Percentiles rank a stretch among this genome's conserved stretches.
These are phyloP conservation scores for Clinocottus analis DNA, from an alignment of 2,113 vertebrate genomes.

Conservation along the genomic window DNA sequence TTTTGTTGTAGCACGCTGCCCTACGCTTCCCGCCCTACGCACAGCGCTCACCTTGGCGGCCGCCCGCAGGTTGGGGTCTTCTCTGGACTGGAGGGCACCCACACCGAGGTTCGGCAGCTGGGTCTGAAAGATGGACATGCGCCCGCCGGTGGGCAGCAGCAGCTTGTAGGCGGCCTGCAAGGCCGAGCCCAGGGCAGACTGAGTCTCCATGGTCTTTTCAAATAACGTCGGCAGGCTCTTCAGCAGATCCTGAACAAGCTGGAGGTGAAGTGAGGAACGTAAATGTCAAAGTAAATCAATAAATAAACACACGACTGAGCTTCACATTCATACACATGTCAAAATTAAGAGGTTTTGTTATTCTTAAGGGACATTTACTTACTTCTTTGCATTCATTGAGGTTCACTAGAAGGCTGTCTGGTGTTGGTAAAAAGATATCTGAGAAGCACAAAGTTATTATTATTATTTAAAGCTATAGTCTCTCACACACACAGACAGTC, in stretches of 20 bases:
- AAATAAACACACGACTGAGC: not conserved
- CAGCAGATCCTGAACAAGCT: constrained; percentile 96
- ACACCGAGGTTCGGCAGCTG: constrained; percentile 93
- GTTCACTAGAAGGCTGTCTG: constrained; percentile 97
- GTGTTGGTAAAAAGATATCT: constrained; percentile 99
- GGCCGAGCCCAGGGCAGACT: constrained; percentile 93
- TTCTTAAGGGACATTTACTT: constrained; percentile 64
- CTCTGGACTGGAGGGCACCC: constrained; percentile 91
- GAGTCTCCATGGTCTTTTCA: constrained; percentile 94
- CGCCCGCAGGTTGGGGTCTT: constrained; percentile 93
- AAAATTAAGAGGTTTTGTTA: not conserved
- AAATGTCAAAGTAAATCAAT: not conserved
- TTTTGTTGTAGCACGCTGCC: no score
- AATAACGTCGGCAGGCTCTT: constrained; percentile 93
- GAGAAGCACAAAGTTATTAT: constrained; percentile 63
- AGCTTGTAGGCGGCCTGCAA: constrained; percentile 95
- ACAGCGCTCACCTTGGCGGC: constrained; percentile 88
- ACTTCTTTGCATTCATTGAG: constrained; percentile 99
- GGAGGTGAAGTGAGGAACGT: constrained; percentile 32
- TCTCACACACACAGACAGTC: no score
- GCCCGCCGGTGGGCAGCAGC: constrained; percentile 93
- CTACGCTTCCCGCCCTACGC: no score
- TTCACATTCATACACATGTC: not conserved
- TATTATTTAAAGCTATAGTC: no score
- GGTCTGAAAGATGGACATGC: constrained; percentile 95